Evolutionary conservation across 2,113 vertebrate genomes (phyloP), one percentile per base, ranked within the genome.

Genomic region (Ailuropoda melanoleuca): DNA sequence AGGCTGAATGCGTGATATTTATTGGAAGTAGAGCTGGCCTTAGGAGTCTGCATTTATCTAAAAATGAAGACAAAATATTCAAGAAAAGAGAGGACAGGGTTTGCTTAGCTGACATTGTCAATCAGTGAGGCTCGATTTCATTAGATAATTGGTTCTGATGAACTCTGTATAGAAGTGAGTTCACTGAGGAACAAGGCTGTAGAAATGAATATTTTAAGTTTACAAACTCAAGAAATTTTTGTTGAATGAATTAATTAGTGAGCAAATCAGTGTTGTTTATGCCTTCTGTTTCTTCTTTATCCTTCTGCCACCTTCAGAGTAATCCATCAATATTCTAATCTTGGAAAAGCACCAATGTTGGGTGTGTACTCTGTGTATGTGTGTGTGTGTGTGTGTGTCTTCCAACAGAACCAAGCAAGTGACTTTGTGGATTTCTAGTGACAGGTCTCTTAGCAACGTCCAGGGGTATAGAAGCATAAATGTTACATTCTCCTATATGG

Each of bases 91-190:
- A 77, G 75, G 77, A 34, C 31, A 31, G 34, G 1, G 18, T n/a
- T 89, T 93, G 56, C 37, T 94, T 66, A 68, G 24, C 53, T 26
- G 21, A 90, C 74, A 96, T 31, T 77, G 21, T 66, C 68, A 64
- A 48, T 77, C 1, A 14, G 58, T 48, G 34, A 70, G 21, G 31
- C 18, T 56, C 7, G 2, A 81, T 92, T 88, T 95, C 80, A 60
- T 88, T 68, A 92, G 74, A 58, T 96, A 93, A 90, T 85, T 66
- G 74, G 23, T 93, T 95, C 46, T 50, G 60, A 80, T 75, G 78
- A 86, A 89, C 31, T 74, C 58, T 80, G 39, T 43, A 39, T 66
- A 55, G 60, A 74, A 64, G 60, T 50, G 93, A 60, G 80, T 53
- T 96, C 75, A 58, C 4, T 80, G 48, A 95, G 56, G 50, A 94